phyloP scores from a whole-genome alignment of 2,797 vertebrate genomes.

The Pyrocephalus nanus region DNA sequence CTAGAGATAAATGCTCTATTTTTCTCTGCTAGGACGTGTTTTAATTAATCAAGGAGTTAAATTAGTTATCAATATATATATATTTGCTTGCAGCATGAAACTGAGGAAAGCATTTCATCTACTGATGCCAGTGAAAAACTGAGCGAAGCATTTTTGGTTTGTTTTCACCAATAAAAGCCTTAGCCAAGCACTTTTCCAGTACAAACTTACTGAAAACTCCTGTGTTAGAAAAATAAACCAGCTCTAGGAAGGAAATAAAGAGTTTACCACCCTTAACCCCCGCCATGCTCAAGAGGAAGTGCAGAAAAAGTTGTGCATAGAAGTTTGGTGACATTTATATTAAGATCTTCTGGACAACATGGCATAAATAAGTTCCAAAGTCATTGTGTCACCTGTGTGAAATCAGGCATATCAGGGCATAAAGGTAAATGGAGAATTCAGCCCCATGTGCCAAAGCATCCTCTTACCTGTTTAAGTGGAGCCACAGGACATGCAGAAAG shows the following conservation, averaged over 20 bases:
- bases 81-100: conserved; percentile 9
- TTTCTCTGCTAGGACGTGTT: background rate
- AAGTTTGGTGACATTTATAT: background rate
- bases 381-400: background rate
- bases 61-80: background rate
- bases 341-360: background rate
- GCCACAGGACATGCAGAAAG: background rate
- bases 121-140: conserved; percentile 31
- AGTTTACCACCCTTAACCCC: background rate
- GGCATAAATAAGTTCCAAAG: background rate
- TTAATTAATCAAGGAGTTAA: background rate
- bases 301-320: background rate
- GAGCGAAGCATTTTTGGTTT: conserved; percentile 50
- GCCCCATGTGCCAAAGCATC: background rate
- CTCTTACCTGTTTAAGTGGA: background rate
- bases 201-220: conserved; percentile 14
- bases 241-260: background rate
- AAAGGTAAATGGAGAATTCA: background rate
- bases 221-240: conserved; percentile 25
- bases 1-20: background rate
- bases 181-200: conserved; percentile 55
- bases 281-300: background rate
- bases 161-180: conserved; percentile 38
- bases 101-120: conserved; percentile 14
- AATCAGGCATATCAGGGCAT: no score